A percentile compares a stretch with the other conserved stretches of the same genome.
Conservation (phyloP, 2,888 invertebrate species). For the Melipona bicolor region DNA sequence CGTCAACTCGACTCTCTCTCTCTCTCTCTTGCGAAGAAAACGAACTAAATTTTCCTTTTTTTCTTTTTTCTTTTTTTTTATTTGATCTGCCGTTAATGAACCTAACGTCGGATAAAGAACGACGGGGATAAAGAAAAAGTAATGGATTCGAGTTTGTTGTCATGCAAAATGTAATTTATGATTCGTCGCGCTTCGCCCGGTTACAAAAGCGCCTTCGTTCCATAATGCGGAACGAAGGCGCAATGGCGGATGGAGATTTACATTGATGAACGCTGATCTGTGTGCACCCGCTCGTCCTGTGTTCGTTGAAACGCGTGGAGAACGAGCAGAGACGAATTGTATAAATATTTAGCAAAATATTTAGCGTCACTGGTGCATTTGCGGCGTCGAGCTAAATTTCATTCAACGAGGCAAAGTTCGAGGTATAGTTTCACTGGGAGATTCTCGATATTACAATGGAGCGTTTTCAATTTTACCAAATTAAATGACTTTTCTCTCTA, state of each 20-base stretch:
- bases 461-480: too few relatives aligned
- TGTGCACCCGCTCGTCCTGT: background rate
- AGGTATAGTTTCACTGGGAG: background rate
- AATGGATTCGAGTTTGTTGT: background rate
- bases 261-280: conserved; percentile 12
- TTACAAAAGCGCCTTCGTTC: background rate
- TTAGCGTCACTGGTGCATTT: background rate
- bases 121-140: background rate
- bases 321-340: background rate
- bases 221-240: background rate
- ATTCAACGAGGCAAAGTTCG: background rate
- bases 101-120: background rate
- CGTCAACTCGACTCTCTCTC: background rate
- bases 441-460: background rate
- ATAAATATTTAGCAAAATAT: conserved; percentile 3
- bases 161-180: conserved; percentile 4
- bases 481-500: too few relatives aligned
- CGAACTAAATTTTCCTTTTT: background rate
- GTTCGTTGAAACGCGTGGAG: background rate
- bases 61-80: background rate
- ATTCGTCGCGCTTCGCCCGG: background rate
- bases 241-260: conserved; percentile 3
- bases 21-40: background rate
- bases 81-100: background rate
- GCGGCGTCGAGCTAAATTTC: background rate